Conservation (phyloP, 1,140 invertebrate species). For the Caenorhabditis elegans region WBcel235 BX284604.4:7196501-7197000, state of each 20-base stretch:
- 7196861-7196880: too few species aligned
- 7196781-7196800: too few species aligned
- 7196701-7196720: background rate
- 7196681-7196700: background rate
- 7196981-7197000: background rate
- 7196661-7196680: slow-evolving; percentile 2
- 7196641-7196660: slow-evolving; percentile 4
- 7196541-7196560: background rate
- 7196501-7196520: slow-evolving; percentile 32
- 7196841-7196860: too few species aligned
- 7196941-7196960: too few species aligned
- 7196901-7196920: too few species aligned
- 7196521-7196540: slow-evolving; percentile 20
- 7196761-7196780: too few species aligned
- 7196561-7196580: background rate
- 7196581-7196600: slow-evolving; percentile 23
- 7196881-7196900: too few species aligned
- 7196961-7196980: background rate
- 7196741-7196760: too few species aligned
- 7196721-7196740: too few species aligned
- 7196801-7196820: too few species aligned
- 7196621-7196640: background rate
- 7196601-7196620: background rate
- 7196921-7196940: too few species aligned
- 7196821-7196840: too few species aligned